These are phyloP conservation scores for Pseudochirops cupreus DNA, from an alignment of 2,797 vertebrate genomes.

Conservation along the genomic window DNA sequence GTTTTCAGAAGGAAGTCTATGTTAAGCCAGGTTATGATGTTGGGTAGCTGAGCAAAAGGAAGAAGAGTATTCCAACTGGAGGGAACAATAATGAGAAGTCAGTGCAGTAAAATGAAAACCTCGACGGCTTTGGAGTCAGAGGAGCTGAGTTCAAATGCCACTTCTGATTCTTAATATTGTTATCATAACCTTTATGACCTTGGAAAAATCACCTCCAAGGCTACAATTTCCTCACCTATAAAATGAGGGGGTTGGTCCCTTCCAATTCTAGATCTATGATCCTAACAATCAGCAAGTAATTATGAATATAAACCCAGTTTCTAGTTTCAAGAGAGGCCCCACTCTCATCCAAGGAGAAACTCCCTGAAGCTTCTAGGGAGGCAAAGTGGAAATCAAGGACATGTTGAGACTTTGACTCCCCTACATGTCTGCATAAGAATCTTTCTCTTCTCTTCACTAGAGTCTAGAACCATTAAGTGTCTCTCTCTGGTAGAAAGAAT, in stretches of 20 bases:
- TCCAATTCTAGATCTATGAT: not conserved
- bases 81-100: not conserved
- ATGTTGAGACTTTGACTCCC: not conserved
- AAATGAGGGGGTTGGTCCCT: not conserved
- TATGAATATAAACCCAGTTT: not conserved
- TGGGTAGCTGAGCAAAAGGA: conserved; percentile 18
- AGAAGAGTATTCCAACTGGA: conserved; percentile 33
- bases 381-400: not conserved
- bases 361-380: not conserved
- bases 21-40: not conserved
- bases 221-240: not conserved
- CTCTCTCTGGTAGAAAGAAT: not conserved
- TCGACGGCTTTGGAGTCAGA: not conserved
- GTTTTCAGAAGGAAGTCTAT: not conserved
- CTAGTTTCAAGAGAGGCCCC: not conserved
- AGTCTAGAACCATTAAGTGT: not conserved
- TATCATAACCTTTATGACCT: not conserved
- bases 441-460: not conserved
- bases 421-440: not conserved
- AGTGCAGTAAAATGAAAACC: not conserved
- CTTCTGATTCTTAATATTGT: not conserved
- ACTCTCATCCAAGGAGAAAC: not conserved
- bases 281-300: not conserved
- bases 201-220: not conserved
- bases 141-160: not conserved